These are phyloP conservation scores for Geotrupes spiniger DNA, from an alignment of 2,888 invertebrate genomes.

Conservation along the genomic window DNA sequence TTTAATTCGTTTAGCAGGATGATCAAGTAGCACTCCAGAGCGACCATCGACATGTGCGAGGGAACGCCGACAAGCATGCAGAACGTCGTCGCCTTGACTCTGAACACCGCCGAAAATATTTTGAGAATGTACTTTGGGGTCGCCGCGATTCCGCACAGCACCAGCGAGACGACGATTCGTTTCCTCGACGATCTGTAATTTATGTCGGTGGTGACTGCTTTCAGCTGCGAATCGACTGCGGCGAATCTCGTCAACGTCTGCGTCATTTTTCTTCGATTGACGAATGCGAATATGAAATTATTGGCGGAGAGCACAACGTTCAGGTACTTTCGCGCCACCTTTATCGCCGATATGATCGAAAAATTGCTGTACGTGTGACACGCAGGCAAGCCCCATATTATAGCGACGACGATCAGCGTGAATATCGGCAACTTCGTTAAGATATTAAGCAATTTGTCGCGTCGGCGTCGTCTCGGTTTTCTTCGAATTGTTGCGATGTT, in stretches of 20 bases:
- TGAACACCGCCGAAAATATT: not conserved
- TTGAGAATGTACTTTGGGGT: not conserved
- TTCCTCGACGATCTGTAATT: constrained; percentile 1
- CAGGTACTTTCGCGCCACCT: not conserved
- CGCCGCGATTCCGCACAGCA: not conserved
- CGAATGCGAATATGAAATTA: constrained; percentile 9
- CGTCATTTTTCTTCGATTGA: not conserved
- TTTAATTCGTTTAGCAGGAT: constrained; percentile 10
- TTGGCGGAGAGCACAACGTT: not conserved
- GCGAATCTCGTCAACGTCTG: constrained; percentile 3
- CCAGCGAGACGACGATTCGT: not conserved
- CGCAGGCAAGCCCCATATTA: not conserved
- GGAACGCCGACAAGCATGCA: not conserved
- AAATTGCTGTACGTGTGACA: not conserved
- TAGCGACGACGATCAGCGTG: not conserved
- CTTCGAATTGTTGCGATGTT: too few relatives aligned
- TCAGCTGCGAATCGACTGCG: not conserved
- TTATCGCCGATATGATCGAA: constrained; percentile 3
- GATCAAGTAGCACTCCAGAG: constrained; percentile 6
- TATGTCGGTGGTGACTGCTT: not conserved
- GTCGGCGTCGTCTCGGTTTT: too few relatives aligned
- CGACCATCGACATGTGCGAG: not conserved
- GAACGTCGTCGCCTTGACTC: not conserved
- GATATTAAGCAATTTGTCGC: not conserved
- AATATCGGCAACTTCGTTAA: constrained; percentile 3